Base-by-base conservation (phyloP, 2,888 invertebrate genomes). In the Colostygia pectinataria region DNA sequence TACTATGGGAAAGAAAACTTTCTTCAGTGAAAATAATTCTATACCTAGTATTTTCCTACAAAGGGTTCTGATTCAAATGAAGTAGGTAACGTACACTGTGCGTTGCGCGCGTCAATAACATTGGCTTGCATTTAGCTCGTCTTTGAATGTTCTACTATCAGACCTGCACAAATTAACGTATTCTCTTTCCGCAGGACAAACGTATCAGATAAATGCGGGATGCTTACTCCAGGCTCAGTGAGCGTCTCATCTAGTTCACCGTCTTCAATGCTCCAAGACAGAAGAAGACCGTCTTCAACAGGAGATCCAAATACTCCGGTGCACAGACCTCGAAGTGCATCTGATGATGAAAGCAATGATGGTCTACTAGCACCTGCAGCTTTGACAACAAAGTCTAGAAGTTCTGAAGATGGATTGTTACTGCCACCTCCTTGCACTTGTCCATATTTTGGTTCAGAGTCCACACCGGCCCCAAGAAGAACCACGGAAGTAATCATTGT, bases 401-500 rank as follows among this genome's bases (percentile, higher is more conserved):
- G 86, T 68, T 86, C 85, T 10, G 91, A 83, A 73, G 87, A 90
- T 48, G 83, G 87, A 53, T 74, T 93, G 14, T 87, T 92, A 5
- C 71, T 95, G 27, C 95, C 95, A 2, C 94, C 95, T 0, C 95
- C 95, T 0, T 96, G 95, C 74, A 95, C 95, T 0, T 95, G 96
- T 67, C 95, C 95, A 0, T 96, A 96, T 65, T 95, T 96, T 67
- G 95, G 96, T 0, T 92, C 94, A 55, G 92, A 93, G 1, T 92
- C 93, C 12, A 77, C 91, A 57, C 88, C 91, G 59, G 87, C 92
- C 47, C 90, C 92, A 63, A 73, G 83, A 55, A 69, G 84, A 9
- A 86, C 87, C 0, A 91, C 91, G 0, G 87, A 88, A 68, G 84
- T 87, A 0, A 90, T 92, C 1, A 92, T 91, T 25, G 90, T 91